Base-by-base conservation (phyloP, 2,888 invertebrate species). In the Heliconius erato region DNA sequence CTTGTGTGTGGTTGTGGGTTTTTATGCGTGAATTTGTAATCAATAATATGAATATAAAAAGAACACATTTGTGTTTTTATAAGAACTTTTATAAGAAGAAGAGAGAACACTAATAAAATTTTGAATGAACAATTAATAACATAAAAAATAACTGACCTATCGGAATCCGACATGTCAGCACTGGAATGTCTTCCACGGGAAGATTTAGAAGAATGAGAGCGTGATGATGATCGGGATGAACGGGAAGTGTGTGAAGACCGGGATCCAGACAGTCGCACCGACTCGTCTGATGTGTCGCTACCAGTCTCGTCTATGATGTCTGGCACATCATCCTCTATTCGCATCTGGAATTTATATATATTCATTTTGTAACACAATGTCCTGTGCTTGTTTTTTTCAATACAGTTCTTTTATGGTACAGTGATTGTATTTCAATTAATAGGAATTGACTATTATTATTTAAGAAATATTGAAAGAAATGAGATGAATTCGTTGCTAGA, bases 201-300 rank as follows among this genome's bases (percentile, higher is more conserved):
- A 6, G 87, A 82, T 65, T 85, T 84, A 6, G 86, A 84, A 81
- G 83, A 84, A 63, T 69, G 84, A 44, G 86, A 85, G 2, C 3
- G 72, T 68, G 86, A 88, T 14, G 79, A 81, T 35, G 81, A 78
- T 74, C 72, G 84, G 2, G 85, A 81, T 7, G 85, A 85, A 68
- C 84, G 86, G 0, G 87, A 85, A 49, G 85, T 82, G 84, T 82
- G 86, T 40, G 87, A 85, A 63, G 85, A 85, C 65, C 74, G 86
- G 40, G 87, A 86, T 72, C 85, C 88, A 12, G 91, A 90, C 74
- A 93, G 89, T 1, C 91, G 90, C 74, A 92, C 92, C 28, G 93
- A 92, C 82, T 91, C 91, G 88, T 93, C 94, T 14, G 92, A 92
- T 4, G 92, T 91, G 85, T 92, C 92, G 83, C 88, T 88, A 4